These are phyloP conservation scores for Danio tinwini DNA, from an alignment of 2,797 vertebrate genomes.

Conservation along the genomic window DNA sequence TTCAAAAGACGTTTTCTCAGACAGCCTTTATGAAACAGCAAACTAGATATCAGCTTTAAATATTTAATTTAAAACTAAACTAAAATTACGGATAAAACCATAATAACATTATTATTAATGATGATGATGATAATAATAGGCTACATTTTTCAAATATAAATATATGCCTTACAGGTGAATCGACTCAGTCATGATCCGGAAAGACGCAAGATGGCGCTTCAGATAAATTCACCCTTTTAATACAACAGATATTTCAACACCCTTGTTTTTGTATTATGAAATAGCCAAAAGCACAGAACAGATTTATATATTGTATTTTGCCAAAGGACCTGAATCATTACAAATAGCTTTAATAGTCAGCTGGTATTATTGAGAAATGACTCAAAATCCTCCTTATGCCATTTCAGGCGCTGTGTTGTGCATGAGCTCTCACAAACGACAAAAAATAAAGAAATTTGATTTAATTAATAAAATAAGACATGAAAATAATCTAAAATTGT, in stretches of 20 bases:
- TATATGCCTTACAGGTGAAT: background rate
- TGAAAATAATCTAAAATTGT: no score
- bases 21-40: background rate
- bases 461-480: no score
- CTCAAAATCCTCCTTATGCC: slow-evolving; percentile 26
- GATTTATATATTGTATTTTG: slow-evolving; percentile 20
- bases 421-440: no score
- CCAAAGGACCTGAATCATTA: slow-evolving; percentile 15
- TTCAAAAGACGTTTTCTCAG: background rate
- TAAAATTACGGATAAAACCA: no score
- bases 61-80: no score
- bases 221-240: background rate
- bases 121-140: background rate
- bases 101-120: background rate
- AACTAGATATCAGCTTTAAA: background rate
- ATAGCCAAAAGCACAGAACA: background rate
- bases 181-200: background rate
- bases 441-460: no score
- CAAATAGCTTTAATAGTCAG: slow-evolving; percentile 36
- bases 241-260: slow-evolving; percentile 16
- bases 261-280: slow-evolving; percentile 39
- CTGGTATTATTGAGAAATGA: slow-evolving; percentile 45
- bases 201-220: slow-evolving; percentile 39
- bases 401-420: background rate
- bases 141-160: background rate